Percentiles rank a stretch among this genome's conserved stretches.
These are phyloP conservation scores for Aplocera efformata DNA, from an alignment of 2,888 invertebrate genomes.

Conservation along the genomic window DNA sequence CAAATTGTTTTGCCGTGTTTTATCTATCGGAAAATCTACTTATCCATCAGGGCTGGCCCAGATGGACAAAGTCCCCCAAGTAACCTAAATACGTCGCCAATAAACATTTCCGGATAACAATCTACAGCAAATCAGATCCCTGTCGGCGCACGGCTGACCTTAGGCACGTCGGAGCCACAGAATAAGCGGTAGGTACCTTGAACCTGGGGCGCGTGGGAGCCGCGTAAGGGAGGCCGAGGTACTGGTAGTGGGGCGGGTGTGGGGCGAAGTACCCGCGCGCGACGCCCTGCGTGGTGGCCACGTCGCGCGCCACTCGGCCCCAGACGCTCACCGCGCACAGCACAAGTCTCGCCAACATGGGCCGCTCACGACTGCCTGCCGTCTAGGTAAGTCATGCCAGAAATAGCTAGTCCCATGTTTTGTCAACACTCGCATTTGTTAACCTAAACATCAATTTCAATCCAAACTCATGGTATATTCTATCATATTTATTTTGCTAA, in stretches of 20 bases:
- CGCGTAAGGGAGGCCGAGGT: conserved; percentile 68
- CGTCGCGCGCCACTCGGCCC: conserved; percentile 41
- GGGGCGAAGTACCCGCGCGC: conserved; percentile 59
- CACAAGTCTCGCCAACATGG: conserved; percentile 3
- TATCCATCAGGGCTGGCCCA: background rate
- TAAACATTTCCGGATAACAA: conserved; percentile 32
- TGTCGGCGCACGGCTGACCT: conserved; percentile 56
- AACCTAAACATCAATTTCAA: conserved; percentile 20
- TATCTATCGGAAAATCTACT: background rate
- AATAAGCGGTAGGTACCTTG: conserved; percentile 6
- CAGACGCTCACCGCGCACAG: conserved; percentile 6
- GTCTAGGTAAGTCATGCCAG: conserved; percentile 1
- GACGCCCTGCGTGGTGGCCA: conserved; percentile 52
- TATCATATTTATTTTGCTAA: conserved; percentile 23
- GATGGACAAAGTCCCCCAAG: conserved; percentile 14
- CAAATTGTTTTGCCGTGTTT: background rate
- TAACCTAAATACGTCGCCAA: conserved; percentile 19
- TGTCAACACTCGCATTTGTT: conserved; percentile 13
- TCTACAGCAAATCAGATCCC: conserved; percentile 41
- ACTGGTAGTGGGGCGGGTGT: conserved; percentile 56
- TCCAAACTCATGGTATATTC: conserved; percentile 14
- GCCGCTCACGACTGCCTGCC: background rate
- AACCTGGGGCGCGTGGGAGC: conserved; percentile 42
- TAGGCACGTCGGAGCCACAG: conserved; percentile 45
- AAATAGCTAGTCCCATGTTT: conserved; percentile 3